Conservation (phyloP, 2,888 invertebrate species). For the Watsonalla cultraria region DNA sequence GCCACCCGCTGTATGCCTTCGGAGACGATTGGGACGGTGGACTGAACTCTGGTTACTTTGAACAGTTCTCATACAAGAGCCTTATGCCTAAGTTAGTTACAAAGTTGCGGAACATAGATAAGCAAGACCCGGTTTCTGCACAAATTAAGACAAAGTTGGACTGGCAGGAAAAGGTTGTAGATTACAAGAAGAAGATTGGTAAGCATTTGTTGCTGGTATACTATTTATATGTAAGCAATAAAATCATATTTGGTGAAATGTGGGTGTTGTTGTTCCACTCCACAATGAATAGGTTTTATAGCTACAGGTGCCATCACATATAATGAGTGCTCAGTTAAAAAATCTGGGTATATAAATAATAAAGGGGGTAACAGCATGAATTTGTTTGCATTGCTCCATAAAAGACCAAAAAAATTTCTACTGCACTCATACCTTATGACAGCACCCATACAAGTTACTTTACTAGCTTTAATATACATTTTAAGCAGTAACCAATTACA, state of each 20-base stretch:
- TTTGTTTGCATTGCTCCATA: no score
- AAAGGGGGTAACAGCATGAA: no score
- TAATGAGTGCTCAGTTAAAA: no score
- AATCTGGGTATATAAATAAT: no score
- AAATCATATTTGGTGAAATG: no score
- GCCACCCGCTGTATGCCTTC: constrained; percentile 48
- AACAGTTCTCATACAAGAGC: constrained; percentile 52
- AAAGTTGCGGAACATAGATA: constrained; percentile 30
- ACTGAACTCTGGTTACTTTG: constrained; percentile 50
- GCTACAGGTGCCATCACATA: no score
- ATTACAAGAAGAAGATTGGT: constrained; percentile 28
- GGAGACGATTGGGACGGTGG: constrained; percentile 60
- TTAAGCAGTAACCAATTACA: constrained; percentile 1
- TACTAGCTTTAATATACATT: no score
- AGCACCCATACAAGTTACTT: constrained; percentile 1
- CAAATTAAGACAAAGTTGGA: constrained; percentile 43
- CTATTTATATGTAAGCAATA: no score
- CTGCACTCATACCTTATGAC: no score
- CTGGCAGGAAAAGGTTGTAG: constrained; percentile 34
- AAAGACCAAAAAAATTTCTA: no score
- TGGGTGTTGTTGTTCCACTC: no score
- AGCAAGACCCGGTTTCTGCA: constrained; percentile 51
- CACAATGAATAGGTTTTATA: no score
- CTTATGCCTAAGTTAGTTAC: constrained; percentile 54
- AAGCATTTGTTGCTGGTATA: constrained; percentile 15